Evolutionary conservation across 2,113 vertebrate genomes (phyloP), one percentile per base, ranked within the genome.

Genomic region (Tretioscincus oriximinensis): DNA sequence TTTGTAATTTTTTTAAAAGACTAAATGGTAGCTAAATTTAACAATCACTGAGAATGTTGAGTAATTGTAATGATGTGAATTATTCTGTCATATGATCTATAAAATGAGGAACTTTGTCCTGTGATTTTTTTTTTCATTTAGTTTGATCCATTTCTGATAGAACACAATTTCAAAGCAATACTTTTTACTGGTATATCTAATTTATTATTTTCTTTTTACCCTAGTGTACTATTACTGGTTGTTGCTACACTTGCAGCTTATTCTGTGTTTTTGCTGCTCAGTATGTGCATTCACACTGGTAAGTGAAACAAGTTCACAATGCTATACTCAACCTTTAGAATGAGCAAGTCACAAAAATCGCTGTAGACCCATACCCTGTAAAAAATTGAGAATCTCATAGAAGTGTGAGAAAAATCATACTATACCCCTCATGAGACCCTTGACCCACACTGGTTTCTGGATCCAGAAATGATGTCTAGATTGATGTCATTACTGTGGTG

Each of bases 281-380:
- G 91, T 81, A 93, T 99, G 92, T 99, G 98, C 94, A 96, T 96
- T 88, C 96, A 97, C 86, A 98, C 97, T 90, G 97, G 98, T 99
- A 94, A 96, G 96, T 93, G 82, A 31, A 80, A 16, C 80, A 81
- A 20, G 11, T 7, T 1, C 28, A 31, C 1, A 12, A 2, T 58
- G 58, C 31, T 68, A 68, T 26, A 1, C 1, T 31, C 10, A 18
- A 0, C 49, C 21, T 54, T 28, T 35, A 81, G 28, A 14, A 63
- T 12, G 54, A 58, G 26, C 35, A 74, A n/a, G n/a, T n/a, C n/a
- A n/a, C n/a, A n/a, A n/a, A n/a, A n/a, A n/a, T n/a, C n/a, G n/a
- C n/a, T n/a, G n/a, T n/a, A n/a, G n/a, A n/a, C n/a, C n/a, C n/a
- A n/a, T n/a, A n/a, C n/a, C n/a, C n/a, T n/a, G n/a, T n/a, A n/a